Evolutionary conservation across 2,113 vertebrate genomes (phyloP).

Genomic region (Brevimyrus niger): DNA sequence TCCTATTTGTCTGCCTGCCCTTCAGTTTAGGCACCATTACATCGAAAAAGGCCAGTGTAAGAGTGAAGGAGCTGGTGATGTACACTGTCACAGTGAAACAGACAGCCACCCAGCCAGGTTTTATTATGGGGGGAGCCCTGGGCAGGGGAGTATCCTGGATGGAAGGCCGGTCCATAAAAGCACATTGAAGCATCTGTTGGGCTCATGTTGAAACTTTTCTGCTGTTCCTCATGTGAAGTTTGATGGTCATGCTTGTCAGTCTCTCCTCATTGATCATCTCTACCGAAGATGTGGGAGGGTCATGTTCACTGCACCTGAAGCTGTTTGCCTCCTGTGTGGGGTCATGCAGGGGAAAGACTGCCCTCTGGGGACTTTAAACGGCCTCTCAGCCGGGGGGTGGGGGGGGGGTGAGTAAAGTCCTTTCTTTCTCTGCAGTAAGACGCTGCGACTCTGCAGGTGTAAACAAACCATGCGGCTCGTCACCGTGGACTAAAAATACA

Average conservation of each 20-base stretch:
- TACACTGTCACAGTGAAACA: background rate
- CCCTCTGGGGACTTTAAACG: background rate
- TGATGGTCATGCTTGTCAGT: background rate
- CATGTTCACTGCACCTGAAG: background rate
- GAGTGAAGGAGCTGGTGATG: background rate
- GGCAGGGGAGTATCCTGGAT: background rate
- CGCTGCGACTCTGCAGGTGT: background rate
- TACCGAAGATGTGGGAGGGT: background rate
- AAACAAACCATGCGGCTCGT: background rate
- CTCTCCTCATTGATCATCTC: background rate
- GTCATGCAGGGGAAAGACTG: background rate
- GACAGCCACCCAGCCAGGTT: background rate
- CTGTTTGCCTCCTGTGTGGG: background rate
- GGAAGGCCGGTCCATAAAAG: background rate
- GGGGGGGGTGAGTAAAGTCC: conserved; percentile 28
- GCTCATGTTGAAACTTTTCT: background rate
- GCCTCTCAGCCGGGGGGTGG: background rate
- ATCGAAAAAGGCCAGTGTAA: background rate
- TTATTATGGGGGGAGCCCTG: background rate
- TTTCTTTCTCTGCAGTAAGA: conserved; percentile 43
- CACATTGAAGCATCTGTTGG: background rate
- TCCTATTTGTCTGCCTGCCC: background rate
- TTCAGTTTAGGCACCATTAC: background rate
- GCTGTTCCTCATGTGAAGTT: background rate
- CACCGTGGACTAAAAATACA: conserved; percentile 28